Base-by-base conservation (phyloP, 92 coral and sea anemone genomes). In the Phymanthus crucifer region DNA sequence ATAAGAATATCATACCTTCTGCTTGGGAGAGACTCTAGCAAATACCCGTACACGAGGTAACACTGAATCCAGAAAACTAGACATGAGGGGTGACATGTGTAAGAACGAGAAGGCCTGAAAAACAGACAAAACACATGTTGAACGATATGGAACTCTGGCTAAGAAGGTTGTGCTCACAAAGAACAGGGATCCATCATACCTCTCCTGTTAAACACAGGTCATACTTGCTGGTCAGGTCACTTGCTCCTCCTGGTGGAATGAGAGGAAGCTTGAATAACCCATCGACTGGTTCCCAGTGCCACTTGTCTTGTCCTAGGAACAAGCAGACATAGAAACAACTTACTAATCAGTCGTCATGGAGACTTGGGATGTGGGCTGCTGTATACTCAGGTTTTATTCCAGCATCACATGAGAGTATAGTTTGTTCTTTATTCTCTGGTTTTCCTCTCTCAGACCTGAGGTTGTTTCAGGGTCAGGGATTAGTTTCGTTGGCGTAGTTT, bases 241-340 rank as follows among this genome's bases (percentile, higher is more conserved):
- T 84, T 40, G 84, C 29, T 36, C 97, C 98, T n/a, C 92, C 91
- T 24, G 91, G 85, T 47, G 97, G 93, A 14, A 90, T 57, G 66
- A 95, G 78, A 52, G 99, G 98, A 29, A 95, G 88, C 64, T 84
- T 84, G 75, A 90, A 86, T 0, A 98, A 87, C 37, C 90, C 83
- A 77, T 95, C 99, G 43, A 92, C 94, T 70, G 99, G 94, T 50
- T 95, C 89, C 99, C 99, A 95, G 67, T 94, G 94, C 99, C 99
- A 95, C 57, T 72, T 83, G 6, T 78, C 87, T 67, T 93, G 93
- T 8, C 75, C 96, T 89, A 40, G 32, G 46, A 48, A 83, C 16
- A 43, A 10, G 48, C 48, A 43, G 14, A 43, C 18, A 43, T n/a
- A n/a, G 13, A 78, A 38, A 79, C 78, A 43, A 47, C 50, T 32